phyloP scores from a whole-genome alignment of 1,140 invertebrate genomes.

The Spodoptera frugiperda region DNA sequence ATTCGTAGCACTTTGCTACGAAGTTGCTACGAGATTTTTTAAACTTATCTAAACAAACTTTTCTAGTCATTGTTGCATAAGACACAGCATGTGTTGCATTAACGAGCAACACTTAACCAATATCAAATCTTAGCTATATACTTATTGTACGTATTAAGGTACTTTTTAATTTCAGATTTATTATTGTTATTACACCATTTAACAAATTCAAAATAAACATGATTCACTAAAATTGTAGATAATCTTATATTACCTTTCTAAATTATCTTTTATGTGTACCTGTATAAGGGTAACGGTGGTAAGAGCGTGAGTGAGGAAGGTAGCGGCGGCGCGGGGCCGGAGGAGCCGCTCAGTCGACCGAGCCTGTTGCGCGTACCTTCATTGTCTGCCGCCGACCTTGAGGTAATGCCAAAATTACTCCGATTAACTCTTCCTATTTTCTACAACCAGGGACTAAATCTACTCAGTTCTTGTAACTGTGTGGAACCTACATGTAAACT shows the following conservation, averaged over 20 bases:
- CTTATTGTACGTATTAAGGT: too few relatives aligned
- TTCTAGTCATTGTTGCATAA: not conserved
- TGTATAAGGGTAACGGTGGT: conserved; percentile 75
- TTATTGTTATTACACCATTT: too few relatives aligned
- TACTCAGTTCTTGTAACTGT: too few relatives aligned
- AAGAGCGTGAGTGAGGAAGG: conserved; percentile 70
- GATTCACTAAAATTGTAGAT: not conserved
- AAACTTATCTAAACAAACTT: not conserved
- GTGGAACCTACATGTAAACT: too few relatives aligned
- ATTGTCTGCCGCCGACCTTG: conserved; percentile 83
- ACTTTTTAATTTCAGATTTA: too few relatives aligned
- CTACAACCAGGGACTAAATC: not conserved
- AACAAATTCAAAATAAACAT: not conserved
- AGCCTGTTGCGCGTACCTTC: conserved; percentile 86
- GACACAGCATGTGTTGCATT: not conserved
- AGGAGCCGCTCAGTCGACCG: conserved; percentile 79
- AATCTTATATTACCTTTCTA: not conserved
- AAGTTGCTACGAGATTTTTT: conserved; percentile 24
- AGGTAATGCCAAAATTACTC: conserved; percentile 63
- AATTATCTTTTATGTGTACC: not conserved
- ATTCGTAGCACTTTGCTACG: conserved; percentile 18
- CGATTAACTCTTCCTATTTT: not conserved
- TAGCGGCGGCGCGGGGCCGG: conserved; percentile 57
- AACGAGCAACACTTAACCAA: too few relatives aligned
- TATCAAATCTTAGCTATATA: too few relatives aligned